Percentiles rank a stretch among this genome's conserved stretches.
Evolutionary conservation across 2,888 invertebrate genomes (phyloP).

Genomic region (Dryocosmus kuriphilus): DNA sequence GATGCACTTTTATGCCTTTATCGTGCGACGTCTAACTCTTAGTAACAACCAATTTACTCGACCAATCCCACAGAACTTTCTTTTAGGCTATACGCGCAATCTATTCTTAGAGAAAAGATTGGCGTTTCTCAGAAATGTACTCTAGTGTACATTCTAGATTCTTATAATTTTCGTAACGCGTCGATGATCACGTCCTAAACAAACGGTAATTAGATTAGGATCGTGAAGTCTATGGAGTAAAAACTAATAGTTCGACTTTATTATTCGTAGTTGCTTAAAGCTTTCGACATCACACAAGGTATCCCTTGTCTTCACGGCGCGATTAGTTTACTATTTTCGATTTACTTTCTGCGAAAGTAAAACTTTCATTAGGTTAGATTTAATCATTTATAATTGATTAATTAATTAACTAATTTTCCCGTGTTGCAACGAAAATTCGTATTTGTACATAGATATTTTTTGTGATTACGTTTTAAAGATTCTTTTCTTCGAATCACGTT

Average conservation of each 20-base stretch:
- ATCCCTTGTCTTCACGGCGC: neutral
- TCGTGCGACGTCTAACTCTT: constrained; percentile 17
- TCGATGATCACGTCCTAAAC: constrained; percentile 25
- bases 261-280: constrained; percentile 19
- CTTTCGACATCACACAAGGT: constrained; percentile 14
- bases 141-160: neutral
- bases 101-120: neutral
- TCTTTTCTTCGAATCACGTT: constrained; percentile 45
- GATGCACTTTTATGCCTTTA: constrained; percentile 25
- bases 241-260: neutral
- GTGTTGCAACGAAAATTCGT: constrained; percentile 34
- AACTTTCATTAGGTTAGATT: constrained; percentile 1
- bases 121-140: neutral
- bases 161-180: neutral
- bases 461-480: constrained; percentile 40
- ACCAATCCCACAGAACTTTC: constrained; percentile 3
- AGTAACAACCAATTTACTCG: constrained; percentile 13
- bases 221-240: neutral
- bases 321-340: neutral
- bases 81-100: constrained; percentile 26
- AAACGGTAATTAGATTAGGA: constrained; percentile 4
- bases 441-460: constrained; percentile 44
- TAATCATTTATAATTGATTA: neutral
- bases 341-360: constrained; percentile 11
- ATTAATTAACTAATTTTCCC: neutral